phyloP scores from a whole-genome alignment of 2,888 invertebrate species.

The Andrena minutula region DNA sequence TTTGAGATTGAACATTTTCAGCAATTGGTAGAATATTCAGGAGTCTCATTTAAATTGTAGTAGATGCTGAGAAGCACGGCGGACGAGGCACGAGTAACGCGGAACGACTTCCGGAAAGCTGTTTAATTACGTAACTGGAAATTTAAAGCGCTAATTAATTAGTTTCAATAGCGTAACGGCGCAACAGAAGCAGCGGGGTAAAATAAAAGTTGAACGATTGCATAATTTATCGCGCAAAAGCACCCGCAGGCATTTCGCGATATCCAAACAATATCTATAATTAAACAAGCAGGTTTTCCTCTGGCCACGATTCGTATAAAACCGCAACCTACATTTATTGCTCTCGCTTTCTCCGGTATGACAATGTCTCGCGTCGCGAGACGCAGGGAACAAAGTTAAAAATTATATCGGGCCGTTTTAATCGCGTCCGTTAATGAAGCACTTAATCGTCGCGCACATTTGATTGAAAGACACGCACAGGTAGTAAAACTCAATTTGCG shows the following conservation, averaged over 20 bases:
- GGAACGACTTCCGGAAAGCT: conserved; percentile 11
- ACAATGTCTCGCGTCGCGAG: neutral
- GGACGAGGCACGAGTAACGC: neutral
- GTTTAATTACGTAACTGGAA: conserved; percentile 14
- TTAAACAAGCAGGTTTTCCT: conserved; percentile 3
- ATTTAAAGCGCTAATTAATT: conserved; percentile 21
- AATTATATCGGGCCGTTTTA: neutral
- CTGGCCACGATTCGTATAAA: neutral
- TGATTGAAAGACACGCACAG: neutral
- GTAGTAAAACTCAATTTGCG: neutral
- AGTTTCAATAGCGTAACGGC: conserved; percentile 8
- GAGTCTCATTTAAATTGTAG: neutral
- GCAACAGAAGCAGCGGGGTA: neutral
- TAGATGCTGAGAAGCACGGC: neutral
- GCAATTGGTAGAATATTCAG: neutral
- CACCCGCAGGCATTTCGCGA: neutral
- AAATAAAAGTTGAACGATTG: conserved; percentile 7
- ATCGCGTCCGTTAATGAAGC: no score
- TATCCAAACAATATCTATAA: neutral
- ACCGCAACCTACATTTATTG: neutral
- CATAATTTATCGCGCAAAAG: neutral
- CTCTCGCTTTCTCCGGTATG: conserved; percentile 8
- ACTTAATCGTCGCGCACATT: neutral
- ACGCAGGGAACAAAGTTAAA: neutral
- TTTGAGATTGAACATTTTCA: neutral